A percentile compares a stretch with the other conserved stretches of the same genome.
phyloP scores from a whole-genome alignment of 2,113 vertebrate genomes.

The Agelaius tricolor region DNA sequence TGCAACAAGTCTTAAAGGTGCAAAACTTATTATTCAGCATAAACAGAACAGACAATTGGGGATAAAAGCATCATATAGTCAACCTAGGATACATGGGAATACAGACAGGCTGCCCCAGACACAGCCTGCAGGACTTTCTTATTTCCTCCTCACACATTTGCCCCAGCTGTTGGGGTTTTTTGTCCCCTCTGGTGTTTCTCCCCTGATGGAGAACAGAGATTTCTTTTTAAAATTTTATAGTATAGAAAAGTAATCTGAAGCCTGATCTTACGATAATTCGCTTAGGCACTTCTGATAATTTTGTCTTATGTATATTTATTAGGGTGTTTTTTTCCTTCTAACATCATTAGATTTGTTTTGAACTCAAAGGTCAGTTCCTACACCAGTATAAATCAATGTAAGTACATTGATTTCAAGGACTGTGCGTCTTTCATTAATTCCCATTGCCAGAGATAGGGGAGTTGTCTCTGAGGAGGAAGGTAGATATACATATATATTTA shows the following conservation, averaged over 20 bases:
- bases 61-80: too few relatives aligned
- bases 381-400: slow-evolving; percentile 44
- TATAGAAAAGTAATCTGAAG: not conserved
- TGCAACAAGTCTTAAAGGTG: too few relatives aligned
- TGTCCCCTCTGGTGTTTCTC: not conserved
- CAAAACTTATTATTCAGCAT: too few relatives aligned
- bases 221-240: not conserved
- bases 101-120: not conserved
- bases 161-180: not conserved
- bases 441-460: not conserved
- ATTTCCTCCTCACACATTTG: not conserved
- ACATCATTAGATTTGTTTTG: slow-evolving; percentile 40
- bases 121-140: not conserved
- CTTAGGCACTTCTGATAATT: not conserved
- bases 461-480: not conserved
- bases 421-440: slow-evolving; percentile 39
- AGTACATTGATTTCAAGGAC: slow-evolving; percentile 48
- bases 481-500: not conserved
- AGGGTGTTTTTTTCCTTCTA: not conserved
- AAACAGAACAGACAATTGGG: too few relatives aligned
- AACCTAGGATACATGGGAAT: too few relatives aligned
- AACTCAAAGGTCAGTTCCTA: slow-evolving; percentile 48
- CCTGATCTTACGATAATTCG: not conserved
- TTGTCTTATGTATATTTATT: slow-evolving; percentile 45
- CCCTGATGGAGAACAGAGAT: not conserved